These are phyloP conservation scores for Apotomis turbidana DNA, from an alignment of 2,888 invertebrate species.

Conservation along the genomic window DNA sequence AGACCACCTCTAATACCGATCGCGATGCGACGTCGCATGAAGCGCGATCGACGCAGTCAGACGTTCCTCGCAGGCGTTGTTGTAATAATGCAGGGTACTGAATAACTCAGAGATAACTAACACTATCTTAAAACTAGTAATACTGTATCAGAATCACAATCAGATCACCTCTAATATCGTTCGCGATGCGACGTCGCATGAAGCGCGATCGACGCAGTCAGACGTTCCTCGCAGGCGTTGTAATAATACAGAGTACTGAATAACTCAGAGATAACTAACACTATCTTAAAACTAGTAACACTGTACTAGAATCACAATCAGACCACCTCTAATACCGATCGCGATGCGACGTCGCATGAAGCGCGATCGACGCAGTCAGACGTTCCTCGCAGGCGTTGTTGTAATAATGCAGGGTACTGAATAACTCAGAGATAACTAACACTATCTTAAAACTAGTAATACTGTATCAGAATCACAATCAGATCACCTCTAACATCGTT, in stretches of 20 bases:
- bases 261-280: neutral
- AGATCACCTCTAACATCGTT: slow-evolving; percentile 33
- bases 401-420: slow-evolving; percentile 2
- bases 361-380: slow-evolving; percentile 26
- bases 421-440: neutral
- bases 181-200: slow-evolving; percentile 31
- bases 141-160: slow-evolving; percentile 25
- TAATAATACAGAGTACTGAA: neutral
- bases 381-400: slow-evolving; percentile 20
- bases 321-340: slow-evolving; percentile 32
- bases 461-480: slow-evolving; percentile 26
- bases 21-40: slow-evolving; percentile 30
- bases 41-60: slow-evolving; percentile 26
- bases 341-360: slow-evolving; percentile 31
- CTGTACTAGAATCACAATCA: slow-evolving; percentile 28
- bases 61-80: slow-evolving; percentile 20
- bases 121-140: too few species aligned
- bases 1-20: slow-evolving; percentile 34
- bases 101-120: neutral
- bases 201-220: slow-evolving; percentile 27
- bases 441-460: neutral
- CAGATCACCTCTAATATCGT: slow-evolving; percentile 33
- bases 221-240: slow-evolving; percentile 19
- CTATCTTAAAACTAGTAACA: too few species aligned
- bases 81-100: slow-evolving; percentile 6